Evolutionary conservation across 2,888 invertebrate species (phyloP), one percentile per base, ranked within the genome.

Genomic region (Ctenicera cuprea): DNA sequence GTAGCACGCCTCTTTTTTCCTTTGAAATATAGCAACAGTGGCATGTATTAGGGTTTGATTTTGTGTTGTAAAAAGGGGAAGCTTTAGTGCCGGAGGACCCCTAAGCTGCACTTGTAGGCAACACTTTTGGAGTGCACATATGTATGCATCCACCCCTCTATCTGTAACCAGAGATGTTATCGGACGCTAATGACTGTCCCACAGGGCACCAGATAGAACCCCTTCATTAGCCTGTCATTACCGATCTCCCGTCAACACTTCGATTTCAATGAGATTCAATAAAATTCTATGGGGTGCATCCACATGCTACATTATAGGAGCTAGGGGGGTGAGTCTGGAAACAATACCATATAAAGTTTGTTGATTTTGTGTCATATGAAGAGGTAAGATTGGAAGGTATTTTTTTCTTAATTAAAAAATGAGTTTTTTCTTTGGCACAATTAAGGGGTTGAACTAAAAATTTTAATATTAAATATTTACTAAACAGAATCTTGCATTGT

Each of bases 201-300:
- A 76, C 80, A 83, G 84, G 84, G 80, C 79, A 73, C 79, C 65
- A 78, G 77, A 78, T 70, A 75, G 77, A 79, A 83, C 83, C 84
- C 84, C 85, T 85, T 85, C 85, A 85, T 85, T 84, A 85, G 84
- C 83, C 84, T 82, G 84, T 85, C 85, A 83, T 84, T 84, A 85
- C 84, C 77, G 81, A 81, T 83, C 82, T 83, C 82, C 84, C 76
- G 77, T 79, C 79, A 85, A 85, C 85, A 85, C 85, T 85, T 83
- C 82, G 83, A 85, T 83, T 83, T 84, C 83, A 84, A 84, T 80
- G 79, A 83, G 81, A 84, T 85, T 85, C 85, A 85, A 84, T 85
- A 82, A 83, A 83, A 74, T 73, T 52, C 57, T 67, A 73, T 73
- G 71, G 76, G 76, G 76, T 72, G 75, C 68, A 72, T 71, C 71